Percentiles rank a stretch among this genome's conserved stretches.
phyloP scores from a whole-genome alignment of 2,888 invertebrate species.

The Hirtodrosophila histrioides region DNA sequence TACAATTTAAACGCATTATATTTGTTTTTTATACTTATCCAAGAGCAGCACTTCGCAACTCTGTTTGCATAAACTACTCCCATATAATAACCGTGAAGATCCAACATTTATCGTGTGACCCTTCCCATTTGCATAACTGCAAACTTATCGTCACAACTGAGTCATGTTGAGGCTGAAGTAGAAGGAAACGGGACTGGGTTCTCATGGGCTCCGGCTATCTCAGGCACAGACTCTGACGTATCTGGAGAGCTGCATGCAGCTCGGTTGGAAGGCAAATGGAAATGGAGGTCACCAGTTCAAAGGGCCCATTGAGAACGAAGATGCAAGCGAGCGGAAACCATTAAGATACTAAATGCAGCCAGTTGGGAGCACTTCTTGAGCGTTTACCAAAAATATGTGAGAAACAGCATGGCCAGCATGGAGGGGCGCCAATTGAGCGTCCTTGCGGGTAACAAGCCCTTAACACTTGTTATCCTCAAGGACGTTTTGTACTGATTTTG shows the following conservation, averaged over 20 bases:
- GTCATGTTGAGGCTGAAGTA: background rate
- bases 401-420: slow-evolving; percentile 39
- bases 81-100: background rate
- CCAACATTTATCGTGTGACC: background rate
- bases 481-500: slow-evolving; percentile 49
- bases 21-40: too few species aligned
- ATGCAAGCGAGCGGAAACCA: slow-evolving; percentile 26
- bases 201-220: slow-evolving; percentile 5
- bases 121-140: background rate
- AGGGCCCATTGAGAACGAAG: background rate
- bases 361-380: slow-evolving; percentile 30
- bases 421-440: slow-evolving; percentile 23
- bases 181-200: background rate
- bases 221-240: slow-evolving; percentile 19
- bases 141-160: slow-evolving; percentile 15
- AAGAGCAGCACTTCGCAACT: background rate
- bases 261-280: too few species aligned
- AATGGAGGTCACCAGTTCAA: slow-evolving; percentile 5
- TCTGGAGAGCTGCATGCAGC: background rate
- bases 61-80: background rate
- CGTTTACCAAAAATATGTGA: slow-evolving; percentile 34
- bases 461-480: slow-evolving; percentile 16
- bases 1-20: too few species aligned
- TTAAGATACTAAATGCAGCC: slow-evolving; percentile 54
- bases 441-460: slow-evolving; percentile 24